phyloP scores from a whole-genome alignment of 2,888 invertebrate species.

The Erannis defoliaria region DNA sequence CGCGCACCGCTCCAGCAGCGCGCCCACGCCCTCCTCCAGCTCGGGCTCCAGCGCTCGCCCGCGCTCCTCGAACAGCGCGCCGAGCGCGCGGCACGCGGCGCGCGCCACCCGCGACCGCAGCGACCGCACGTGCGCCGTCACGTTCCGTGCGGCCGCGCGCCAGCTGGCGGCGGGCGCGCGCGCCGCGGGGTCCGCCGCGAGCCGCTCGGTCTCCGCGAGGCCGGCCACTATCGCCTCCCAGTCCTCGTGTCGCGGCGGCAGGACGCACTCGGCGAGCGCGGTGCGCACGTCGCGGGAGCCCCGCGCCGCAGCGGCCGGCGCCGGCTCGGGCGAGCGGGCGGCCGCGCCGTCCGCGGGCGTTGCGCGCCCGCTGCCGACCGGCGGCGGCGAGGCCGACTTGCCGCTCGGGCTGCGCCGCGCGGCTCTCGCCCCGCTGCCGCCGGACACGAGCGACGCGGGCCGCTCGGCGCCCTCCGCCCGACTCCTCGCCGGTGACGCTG shows the following conservation, averaged over 20 bases:
- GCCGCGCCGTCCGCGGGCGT: conserved; percentile 48
- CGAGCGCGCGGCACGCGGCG: conserved; percentile 93
- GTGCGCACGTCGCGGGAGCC: conserved; percentile 71
- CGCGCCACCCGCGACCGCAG: conserved; percentile 97
- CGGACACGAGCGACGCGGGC: conserved; percentile 29
- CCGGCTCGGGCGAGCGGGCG: conserved; percentile 60
- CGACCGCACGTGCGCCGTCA: conserved; percentile 94
- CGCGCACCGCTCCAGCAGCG: conserved; percentile 94
- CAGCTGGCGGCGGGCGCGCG: conserved; percentile 90
- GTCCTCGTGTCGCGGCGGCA: conserved; percentile 89
- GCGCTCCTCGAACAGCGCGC: conserved; percentile 91
- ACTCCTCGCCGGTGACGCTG: conserved; percentile 49
- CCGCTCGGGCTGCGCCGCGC: conserved; percentile 49
- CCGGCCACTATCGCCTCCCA: conserved; percentile 94
- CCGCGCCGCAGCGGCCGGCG: conserved; percentile 56
- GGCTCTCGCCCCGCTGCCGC: conserved; percentile 21
- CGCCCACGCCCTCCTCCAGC: conserved; percentile 93
- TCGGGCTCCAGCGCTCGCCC: conserved; percentile 89
- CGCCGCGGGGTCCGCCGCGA: conserved; percentile 89
- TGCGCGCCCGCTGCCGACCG: conserved; percentile 41
- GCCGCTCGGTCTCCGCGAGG: conserved; percentile 88
- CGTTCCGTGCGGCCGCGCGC: conserved; percentile 89
- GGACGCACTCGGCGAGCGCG: conserved; percentile 73
- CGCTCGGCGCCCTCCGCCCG: conserved; percentile 29
- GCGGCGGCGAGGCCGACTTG: conserved; percentile 46